phyloP scores from a whole-genome alignment of 2,797 vertebrate genomes.

The Protonibea diacanthus region DNA sequence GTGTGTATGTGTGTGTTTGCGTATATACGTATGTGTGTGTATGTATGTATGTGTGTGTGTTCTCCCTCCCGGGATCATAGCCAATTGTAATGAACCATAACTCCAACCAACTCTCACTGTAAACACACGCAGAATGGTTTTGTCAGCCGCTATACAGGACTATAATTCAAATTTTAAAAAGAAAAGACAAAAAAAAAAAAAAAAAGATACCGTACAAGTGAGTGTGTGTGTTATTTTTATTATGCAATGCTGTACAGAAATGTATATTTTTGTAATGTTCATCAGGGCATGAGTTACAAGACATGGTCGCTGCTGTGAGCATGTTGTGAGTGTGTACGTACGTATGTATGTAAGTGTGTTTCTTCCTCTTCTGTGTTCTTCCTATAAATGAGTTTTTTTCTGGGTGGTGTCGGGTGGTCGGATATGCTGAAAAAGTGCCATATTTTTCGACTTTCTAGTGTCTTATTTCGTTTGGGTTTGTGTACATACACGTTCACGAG shows the following conservation, averaged over 20 bases:
- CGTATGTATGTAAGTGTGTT: slow-evolving; percentile 58
- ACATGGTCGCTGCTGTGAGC: slow-evolving; percentile 75
- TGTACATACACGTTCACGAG: slow-evolving; percentile 54
- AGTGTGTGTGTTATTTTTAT: slow-evolving; percentile 79
- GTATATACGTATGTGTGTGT: slow-evolving; percentile 40
- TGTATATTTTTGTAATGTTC: slow-evolving; percentile 88
- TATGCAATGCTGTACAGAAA: slow-evolving; percentile 88
- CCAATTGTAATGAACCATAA: slow-evolving; percentile 79
- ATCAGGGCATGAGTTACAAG: slow-evolving; percentile 84
- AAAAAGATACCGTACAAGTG: slow-evolving; percentile 53
- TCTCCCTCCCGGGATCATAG: slow-evolving; percentile 55
- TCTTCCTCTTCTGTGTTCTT: slow-evolving; percentile 79
- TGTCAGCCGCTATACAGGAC: slow-evolving; percentile 56
- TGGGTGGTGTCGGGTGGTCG: neutral
- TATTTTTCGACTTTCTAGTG: slow-evolving; percentile 78
- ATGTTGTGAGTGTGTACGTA: slow-evolving; percentile 48
- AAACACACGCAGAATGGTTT: slow-evolving; percentile 62
- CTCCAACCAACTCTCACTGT: slow-evolving; percentile 66
- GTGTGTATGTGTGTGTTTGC: slow-evolving; percentile 59
- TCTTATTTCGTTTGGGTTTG: slow-evolving; percentile 71
- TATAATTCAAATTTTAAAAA: slow-evolving; percentile 36
- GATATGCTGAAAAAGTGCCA: slow-evolving; percentile 84
- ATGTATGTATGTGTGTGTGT: slow-evolving; percentile 46
- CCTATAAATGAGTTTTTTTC: slow-evolving; percentile 66
- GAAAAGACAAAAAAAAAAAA: slow-evolving; percentile 10